Conservation (phyloP, 2,888 invertebrate species). For the Protonemura montana region DNA sequence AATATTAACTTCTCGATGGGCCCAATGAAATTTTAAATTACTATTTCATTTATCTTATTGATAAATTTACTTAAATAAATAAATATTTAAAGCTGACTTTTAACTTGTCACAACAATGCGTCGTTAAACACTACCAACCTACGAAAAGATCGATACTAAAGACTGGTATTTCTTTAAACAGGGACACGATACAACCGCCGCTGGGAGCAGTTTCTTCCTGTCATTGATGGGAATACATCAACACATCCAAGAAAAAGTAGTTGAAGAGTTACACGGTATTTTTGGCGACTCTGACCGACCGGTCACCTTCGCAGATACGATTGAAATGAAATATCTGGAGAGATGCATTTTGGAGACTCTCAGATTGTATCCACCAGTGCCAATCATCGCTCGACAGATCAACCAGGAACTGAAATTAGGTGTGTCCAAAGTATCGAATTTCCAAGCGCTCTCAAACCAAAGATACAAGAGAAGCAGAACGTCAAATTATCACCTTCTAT, state of each 20-base stretch:
- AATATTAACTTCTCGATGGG: no score
- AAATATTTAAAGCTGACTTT: no score
- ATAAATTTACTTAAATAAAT: no score
- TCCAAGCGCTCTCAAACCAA: no score
- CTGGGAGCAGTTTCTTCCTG: slow-evolving; percentile 87
- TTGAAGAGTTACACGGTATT: slow-evolving; percentile 76
- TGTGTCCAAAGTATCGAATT: slow-evolving; percentile 54
- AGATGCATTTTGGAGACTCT: slow-evolving; percentile 82
- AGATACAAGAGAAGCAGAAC: no score
- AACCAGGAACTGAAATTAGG: slow-evolving; percentile 74
- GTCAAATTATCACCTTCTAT: no score
- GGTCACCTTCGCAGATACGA: slow-evolving; percentile 80
- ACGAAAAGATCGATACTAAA: no score
- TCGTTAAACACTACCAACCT: no score
- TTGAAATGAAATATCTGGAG: slow-evolving; percentile 87
- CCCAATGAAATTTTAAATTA: no score
- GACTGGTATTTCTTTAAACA: slow-evolving; percentile 51
- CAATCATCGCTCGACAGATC: slow-evolving; percentile 76
- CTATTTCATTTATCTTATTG: no score
- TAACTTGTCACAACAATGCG: no score
- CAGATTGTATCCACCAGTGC: slow-evolving; percentile 82
- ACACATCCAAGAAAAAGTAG: slow-evolving; percentile 78
- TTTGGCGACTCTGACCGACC: slow-evolving; percentile 79
- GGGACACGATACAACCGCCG: slow-evolving; percentile 85
- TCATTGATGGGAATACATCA: slow-evolving; percentile 83